phyloP scores from a whole-genome alignment of 2,797 vertebrate species.

The Dipus sagitta region DNA sequence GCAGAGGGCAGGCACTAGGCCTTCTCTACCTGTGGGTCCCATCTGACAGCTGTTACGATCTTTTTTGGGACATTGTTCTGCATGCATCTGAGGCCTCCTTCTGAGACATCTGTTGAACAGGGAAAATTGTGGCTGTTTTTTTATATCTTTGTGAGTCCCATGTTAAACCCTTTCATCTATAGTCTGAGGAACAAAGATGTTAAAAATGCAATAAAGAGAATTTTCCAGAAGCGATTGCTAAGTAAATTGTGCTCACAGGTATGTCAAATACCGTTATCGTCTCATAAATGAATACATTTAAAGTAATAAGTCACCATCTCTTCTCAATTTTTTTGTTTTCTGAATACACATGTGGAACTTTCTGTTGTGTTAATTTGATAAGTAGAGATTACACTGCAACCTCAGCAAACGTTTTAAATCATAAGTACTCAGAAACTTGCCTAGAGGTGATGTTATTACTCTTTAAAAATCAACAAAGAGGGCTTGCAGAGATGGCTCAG shows the following conservation, averaged over 20 bases:
- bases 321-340: too few relatives aligned
- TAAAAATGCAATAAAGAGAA: conserved; percentile 75
- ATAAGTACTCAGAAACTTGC: too few relatives aligned
- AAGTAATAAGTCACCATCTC: too few relatives aligned
- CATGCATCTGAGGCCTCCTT: conserved; percentile 76
- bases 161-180: conserved; percentile 84
- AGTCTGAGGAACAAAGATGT: conserved; percentile 83
- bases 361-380: too few relatives aligned
- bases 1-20: conserved; percentile 77
- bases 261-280: too few relatives aligned
- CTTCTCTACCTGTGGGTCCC: conserved; percentile 82
- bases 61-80: conserved; percentile 81
- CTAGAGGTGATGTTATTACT: too few relatives aligned
- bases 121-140: conserved; percentile 82
- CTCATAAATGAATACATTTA: too few relatives aligned
- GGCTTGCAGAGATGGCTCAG: too few relatives aligned
- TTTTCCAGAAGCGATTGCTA: background rate
- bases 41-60: conserved; percentile 74
- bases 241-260: background rate
- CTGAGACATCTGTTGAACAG: conserved; percentile 71
- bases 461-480: too few relatives aligned
- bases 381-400: too few relatives aligned
- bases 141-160: conserved; percentile 81
- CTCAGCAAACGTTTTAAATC: too few relatives aligned
- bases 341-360: too few relatives aligned